phyloP scores from a whole-genome alignment of 2,797 vertebrate species.

The Chiloscyllium punctatum region DNA sequence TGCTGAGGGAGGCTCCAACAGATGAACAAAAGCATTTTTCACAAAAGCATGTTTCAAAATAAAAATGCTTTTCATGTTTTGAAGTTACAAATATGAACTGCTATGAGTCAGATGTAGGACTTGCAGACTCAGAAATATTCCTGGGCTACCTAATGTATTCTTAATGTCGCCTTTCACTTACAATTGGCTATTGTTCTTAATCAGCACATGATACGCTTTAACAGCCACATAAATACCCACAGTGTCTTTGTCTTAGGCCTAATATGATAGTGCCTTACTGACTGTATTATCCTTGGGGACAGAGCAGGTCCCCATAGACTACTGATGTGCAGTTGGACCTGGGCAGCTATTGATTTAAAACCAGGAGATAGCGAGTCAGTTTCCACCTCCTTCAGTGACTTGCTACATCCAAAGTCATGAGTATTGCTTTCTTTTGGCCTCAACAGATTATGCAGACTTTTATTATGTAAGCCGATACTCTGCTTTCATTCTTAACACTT shows the following conservation, averaged over 20 bases:
- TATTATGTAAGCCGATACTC: background rate
- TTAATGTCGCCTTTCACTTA: slow-evolving; percentile 1
- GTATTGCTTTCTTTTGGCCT: slow-evolving; percentile 10
- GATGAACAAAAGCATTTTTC: background rate
- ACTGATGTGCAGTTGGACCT: slow-evolving; percentile 41
- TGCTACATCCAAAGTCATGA: slow-evolving; percentile 41
- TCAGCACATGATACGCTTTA: slow-evolving; percentile 20
- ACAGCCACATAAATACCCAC: slow-evolving; percentile 29
- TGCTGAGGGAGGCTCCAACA: background rate
- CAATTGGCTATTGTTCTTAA: background rate
- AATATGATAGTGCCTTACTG: slow-evolving; percentile 44
- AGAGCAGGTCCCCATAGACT: slow-evolving; percentile 44
- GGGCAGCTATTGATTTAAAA: slow-evolving; percentile 53
- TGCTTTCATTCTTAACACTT: background rate
- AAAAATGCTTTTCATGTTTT: background rate
- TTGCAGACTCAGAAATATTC: slow-evolving; percentile 12
- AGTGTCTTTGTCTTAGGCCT: slow-evolving; percentile 33
- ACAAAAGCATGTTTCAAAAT: background rate
- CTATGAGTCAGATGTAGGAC: background rate
- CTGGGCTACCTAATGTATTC: background rate
- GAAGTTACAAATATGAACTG: background rate
- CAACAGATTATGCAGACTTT: background rate
- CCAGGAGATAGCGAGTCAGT: slow-evolving; percentile 52
- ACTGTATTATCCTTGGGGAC: slow-evolving; percentile 41
- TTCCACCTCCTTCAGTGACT: slow-evolving; percentile 52